Percentiles rank a stretch among this genome's conserved stretches.
phyloP scores from a whole-genome alignment of 2,797 vertebrate species.

The Gobio occitaniae region DNA sequence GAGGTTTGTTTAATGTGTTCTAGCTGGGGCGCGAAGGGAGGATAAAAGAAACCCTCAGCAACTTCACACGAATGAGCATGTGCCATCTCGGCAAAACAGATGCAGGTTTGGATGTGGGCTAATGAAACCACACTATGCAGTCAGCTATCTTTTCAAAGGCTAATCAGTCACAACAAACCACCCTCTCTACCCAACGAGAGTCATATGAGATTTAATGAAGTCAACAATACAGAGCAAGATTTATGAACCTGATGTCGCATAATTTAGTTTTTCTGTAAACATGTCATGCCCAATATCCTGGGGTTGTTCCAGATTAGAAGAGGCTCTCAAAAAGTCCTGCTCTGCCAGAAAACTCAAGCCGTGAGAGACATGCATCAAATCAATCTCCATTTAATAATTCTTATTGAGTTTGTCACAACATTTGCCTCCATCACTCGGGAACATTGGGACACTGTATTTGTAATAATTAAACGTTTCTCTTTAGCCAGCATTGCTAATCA shows the following conservation, averaged over 20 bases:
- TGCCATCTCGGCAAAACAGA: conserved; percentile 30
- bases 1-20: conserved; percentile 6
- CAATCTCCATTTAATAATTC: conserved; percentile 7
- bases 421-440: conserved; percentile 10
- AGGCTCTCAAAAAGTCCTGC: background rate
- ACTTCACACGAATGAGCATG: conserved; percentile 5
- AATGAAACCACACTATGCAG: background rate
- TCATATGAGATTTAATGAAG: conserved; percentile 55
- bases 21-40: background rate
- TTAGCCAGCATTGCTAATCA: conserved; percentile 38
- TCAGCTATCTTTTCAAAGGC: conserved; percentile 2
- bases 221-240: conserved; percentile 10
- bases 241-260: conserved; percentile 28
- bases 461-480: background rate
- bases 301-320: conserved; percentile 27
- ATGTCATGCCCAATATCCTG: conserved; percentile 1
- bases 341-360: background rate
- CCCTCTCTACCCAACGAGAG: conserved; percentile 49
- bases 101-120: conserved; percentile 26
- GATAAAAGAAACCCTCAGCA: conserved; percentile 18
- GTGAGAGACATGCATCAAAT: background rate
- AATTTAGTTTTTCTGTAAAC: conserved; percentile 23
- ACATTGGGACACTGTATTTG: conserved; percentile 6
- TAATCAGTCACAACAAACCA: conserved; percentile 29
- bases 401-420: background rate